phyloP scores from a whole-genome alignment of 1,140 invertebrate species.

The Orchesella cincta region DNA sequence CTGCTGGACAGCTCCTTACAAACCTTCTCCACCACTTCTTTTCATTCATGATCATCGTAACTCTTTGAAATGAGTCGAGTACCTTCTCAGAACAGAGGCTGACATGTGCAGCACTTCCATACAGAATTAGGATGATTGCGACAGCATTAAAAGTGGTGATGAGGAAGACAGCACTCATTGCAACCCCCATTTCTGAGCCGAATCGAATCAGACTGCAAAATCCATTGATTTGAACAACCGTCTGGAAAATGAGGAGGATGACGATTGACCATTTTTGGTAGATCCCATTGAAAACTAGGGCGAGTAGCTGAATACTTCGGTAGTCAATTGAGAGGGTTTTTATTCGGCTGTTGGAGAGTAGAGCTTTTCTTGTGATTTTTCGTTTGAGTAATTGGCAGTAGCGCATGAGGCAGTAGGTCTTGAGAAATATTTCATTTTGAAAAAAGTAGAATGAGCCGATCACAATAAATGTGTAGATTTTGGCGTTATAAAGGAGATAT shows the following conservation, averaged over 20 bases:
- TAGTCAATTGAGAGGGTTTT: neutral
- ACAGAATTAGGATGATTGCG: neutral
- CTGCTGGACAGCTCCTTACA: neutral
- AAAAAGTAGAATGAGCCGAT: neutral
- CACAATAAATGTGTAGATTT: neutral
- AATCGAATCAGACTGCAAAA: neutral
- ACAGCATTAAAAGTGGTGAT: neutral
- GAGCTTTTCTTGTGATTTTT: neutral
- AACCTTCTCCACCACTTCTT: neutral
- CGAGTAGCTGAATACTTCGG: neutral
- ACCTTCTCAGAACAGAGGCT: neutral
- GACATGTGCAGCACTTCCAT: neutral
- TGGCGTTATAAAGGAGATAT: neutral
- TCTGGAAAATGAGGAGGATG: neutral
- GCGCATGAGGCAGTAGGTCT: neutral
- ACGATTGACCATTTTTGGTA: neutral
- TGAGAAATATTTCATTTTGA: neutral
- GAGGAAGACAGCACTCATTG: neutral
- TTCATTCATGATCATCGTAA: neutral
- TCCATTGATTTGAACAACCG: neutral
- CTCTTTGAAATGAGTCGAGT: neutral
- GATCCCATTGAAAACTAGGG: neutral
- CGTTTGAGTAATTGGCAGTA: neutral
- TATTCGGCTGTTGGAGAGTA: neutral
- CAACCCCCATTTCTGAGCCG: neutral